phyloP scores from a whole-genome alignment of 2,797 vertebrate genomes.

The Ceyx erithaca region DNA sequence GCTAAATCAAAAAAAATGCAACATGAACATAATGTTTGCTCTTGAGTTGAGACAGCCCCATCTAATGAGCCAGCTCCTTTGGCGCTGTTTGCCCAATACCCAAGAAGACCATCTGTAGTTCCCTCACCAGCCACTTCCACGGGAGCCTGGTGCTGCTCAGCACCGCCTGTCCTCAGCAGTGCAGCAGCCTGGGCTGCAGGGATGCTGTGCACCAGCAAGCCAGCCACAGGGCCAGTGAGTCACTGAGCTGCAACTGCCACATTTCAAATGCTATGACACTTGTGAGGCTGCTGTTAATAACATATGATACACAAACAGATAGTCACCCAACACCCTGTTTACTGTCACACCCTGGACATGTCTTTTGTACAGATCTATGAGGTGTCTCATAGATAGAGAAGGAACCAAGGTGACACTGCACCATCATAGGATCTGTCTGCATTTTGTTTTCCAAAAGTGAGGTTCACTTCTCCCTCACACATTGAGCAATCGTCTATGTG shows the following conservation, averaged over 20 bases:
- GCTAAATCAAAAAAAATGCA: not conserved
- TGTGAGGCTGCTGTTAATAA: not conserved
- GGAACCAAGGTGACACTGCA: not conserved
- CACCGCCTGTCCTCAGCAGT: not conserved
- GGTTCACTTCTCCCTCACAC: not conserved
- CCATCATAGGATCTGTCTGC: not conserved
- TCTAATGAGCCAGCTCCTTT: not conserved
- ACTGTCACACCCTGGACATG: not conserved
- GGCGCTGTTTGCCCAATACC: not conserved
- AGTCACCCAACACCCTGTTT: not conserved
- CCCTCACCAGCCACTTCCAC: not conserved
- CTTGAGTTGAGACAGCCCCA: not conserved
- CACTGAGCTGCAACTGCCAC: not conserved
- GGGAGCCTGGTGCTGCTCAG: fast-evolving
- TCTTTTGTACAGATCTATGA: not conserved
- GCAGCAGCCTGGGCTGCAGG: fast-evolving
- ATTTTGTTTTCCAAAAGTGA: not conserved
- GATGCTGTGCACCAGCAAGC: fast-evolving
- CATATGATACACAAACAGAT: fast-evolving
- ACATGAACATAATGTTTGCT: not conserved
- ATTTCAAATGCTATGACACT: fast-evolving
- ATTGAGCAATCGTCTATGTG: not conserved
- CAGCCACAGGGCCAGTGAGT: fast-evolving
- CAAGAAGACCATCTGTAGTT: not conserved
- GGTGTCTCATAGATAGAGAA: not conserved